Base-by-base conservation (phyloP, 2,888 invertebrate species). In the Conchocele bisecta region DNA sequence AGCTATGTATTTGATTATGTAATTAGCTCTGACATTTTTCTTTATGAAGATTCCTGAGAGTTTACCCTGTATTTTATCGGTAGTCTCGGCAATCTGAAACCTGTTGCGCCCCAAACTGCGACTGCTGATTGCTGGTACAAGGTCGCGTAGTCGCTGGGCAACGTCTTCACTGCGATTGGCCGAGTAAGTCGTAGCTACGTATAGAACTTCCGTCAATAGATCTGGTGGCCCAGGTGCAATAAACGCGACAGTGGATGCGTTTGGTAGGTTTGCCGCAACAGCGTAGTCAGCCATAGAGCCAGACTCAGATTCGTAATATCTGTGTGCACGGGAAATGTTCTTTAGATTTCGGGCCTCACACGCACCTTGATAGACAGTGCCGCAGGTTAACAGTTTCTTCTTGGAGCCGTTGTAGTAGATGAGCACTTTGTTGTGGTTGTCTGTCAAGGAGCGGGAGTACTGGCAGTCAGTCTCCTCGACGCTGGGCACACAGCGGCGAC, bases 171-270 rank as follows among this genome's bases (percentile, higher is more conserved):
- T 64, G 1, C 72, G 72, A 3, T 72, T 71, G 13, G 83, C 84
- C 37, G 87, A 85, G 59, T 86, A 85, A 1, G 98, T 97, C 46
- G 97, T 97, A 51, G 97, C 98, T 58, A 98, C 97, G 92, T 98
- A 98, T 94, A 98, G 96, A 24, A 98, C 91, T 69, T 74, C 77
- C 1, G 68, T 33, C 17, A 63, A 57, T 13, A 67, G 24, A 13
- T 74, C 77, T 9, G 70, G 67, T 1, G 77, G 77, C 0, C 77
- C 98, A 0, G 97, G 97, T 0, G 97, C 98, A 80, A 98, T 97
- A 91, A 98, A 98, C 67, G 98, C 98, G 64, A 98, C 98, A 17
- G 98, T 98, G 48, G 98, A 97, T 13, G 98, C 97, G 39, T 96
- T 95, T 51, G 95, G 96, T 92, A 97, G 97, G 92, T 98, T 98